phyloP scores from a whole-genome alignment of 2,113 vertebrate genomes.

The Manacus vitellinus region DNA sequence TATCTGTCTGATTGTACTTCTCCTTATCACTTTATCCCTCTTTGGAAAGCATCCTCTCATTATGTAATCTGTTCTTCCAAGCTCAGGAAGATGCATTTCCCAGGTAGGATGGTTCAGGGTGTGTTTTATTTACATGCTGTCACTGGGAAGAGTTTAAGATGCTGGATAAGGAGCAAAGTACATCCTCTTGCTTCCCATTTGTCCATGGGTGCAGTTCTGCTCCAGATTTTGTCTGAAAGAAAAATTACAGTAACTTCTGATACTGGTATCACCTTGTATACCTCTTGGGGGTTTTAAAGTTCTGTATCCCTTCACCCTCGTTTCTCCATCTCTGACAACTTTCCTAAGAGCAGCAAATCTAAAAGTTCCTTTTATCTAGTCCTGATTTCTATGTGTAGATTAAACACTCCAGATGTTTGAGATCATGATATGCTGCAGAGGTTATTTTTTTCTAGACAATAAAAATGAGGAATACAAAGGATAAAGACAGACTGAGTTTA shows the following conservation, averaged over 20 bases:
- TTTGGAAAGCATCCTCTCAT: not conserved
- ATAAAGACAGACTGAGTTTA: not conserved
- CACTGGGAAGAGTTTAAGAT: not conserved
- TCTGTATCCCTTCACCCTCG: not conserved
- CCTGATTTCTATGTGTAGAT: not conserved
- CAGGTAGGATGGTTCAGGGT: not conserved
- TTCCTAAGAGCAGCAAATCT: fast-evolving
- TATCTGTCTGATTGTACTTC: not conserved
- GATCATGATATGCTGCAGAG: not conserved
- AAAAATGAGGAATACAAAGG: not conserved
- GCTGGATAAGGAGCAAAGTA: not conserved
- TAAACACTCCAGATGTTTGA: not conserved
- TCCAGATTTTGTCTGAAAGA: not conserved
- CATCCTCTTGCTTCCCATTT: not conserved
- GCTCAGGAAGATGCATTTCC: not conserved
- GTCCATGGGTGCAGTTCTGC: not conserved
- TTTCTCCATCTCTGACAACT: not conserved
- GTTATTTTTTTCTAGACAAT: not conserved
- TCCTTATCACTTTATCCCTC: not conserved
- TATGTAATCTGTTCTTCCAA: not conserved
- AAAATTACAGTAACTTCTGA: not conserved
- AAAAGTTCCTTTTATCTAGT: not conserved
- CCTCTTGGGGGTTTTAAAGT: not conserved
- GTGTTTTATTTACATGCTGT: not conserved
- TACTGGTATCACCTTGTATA: not conserved